phyloP scores from a whole-genome alignment of 1,140 invertebrate species.

The Lucilia sericata region DNA sequence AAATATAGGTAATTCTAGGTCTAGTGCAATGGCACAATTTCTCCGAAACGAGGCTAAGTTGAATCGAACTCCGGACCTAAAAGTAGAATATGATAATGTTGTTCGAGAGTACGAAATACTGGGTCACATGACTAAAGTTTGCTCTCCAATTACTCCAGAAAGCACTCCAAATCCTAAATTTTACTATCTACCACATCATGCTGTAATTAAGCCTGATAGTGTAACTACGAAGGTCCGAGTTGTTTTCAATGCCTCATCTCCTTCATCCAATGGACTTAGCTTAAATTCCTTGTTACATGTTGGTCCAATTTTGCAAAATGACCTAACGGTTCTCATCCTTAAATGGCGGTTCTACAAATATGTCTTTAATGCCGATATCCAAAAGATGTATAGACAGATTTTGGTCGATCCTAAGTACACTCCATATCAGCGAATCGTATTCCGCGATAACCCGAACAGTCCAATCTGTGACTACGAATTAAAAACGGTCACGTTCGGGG shows the following conservation, averaged over 20 bases:
- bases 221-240: background rate
- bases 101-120: background rate
- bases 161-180: too few relatives aligned
- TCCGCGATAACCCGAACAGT: too few relatives aligned
- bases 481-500: too few relatives aligned
- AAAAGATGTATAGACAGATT: constrained; percentile 39
- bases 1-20: background rate
- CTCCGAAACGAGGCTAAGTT: constrained; percentile 6
- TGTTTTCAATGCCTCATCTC: background rate
- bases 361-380: constrained; percentile 9
- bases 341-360: background rate
- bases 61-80: background rate
- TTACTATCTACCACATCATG: constrained; percentile 30
- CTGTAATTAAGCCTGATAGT: background rate
- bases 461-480: too few relatives aligned
- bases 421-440: too few relatives aligned
- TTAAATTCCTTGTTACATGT: background rate
- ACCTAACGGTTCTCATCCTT: background rate
- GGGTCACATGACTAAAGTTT: background rate
- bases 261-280: background rate
- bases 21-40: background rate
- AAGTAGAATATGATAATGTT: background rate
- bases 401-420: background rate
- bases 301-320: background rate
- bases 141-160: background rate